Evolutionary conservation across 2,888 invertebrate species (phyloP), one percentile per base, ranked within the genome.

Genomic region (Hydropsyche betteni): DNA sequence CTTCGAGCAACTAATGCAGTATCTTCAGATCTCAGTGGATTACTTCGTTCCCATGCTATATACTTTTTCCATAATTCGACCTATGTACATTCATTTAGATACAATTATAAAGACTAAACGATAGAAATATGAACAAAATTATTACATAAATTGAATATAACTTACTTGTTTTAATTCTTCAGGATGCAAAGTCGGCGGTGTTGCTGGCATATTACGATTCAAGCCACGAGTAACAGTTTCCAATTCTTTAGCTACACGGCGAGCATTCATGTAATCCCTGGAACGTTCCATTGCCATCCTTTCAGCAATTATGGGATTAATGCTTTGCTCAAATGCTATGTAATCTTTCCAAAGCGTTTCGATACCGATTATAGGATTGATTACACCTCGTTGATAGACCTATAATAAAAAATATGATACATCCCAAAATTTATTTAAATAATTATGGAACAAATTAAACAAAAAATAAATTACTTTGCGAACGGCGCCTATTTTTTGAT

Each of bases 11-110:
- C 93, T 8, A 97, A 85, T 0, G 97, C 94, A 0, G 97, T 96
- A 84, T 99, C 99, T 83, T 99, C 99, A 0, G 97, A 97, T 10
- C 98, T 90, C 74, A 99, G 86, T 0, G 99, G 99, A 87, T 99
- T 99, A 38, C 93, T 92, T 76, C 98, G 94, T 86, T 99, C 99
- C 95, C 98, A 99, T 0, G 92, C 88, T 80, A 99, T 98, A 84
- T 98, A 99, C 82, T 98, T 98, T 86, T 99, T 98, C 99, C 99
- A 99, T 7, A 99, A 85, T 80, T 99, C 98, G 76, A 99, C 97
- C 96, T 95, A 4, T 81, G 34, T 34, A 34, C 7, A 8, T 44
- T 44, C 4, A 64, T 34, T 8, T 16, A 24, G 80, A 79, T 70
- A 76, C 74, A n/a, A 55, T 73, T 69, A 14, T 24, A 73, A 68